Base-by-base conservation (phyloP, 2,888 invertebrate species). In the Sericinus montela region DNA sequence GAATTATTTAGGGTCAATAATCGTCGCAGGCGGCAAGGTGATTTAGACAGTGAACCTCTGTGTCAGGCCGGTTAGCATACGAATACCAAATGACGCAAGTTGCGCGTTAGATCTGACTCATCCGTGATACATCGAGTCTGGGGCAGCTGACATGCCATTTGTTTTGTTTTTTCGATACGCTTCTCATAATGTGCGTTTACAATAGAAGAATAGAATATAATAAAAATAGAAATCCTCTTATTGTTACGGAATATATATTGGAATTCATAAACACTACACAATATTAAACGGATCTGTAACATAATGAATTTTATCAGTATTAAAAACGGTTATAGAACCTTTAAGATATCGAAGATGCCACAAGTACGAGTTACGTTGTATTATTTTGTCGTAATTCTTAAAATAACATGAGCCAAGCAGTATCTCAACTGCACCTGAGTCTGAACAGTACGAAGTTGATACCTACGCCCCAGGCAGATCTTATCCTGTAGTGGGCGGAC, bases 81-180 rank as follows among this genome's bases (percentile, higher is more conserved):
- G 62, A 58, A 65, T 62, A 63, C 55, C 56, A 48, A 65, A 63
- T 80, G 75, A 80, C 77, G 73, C 65, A 69, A 71, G 32, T 32
- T 6, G 63, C 58, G 51, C 53, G n/a, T 48, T 42, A 37, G 53
- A 46, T 60, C 69, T 81, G 81, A 84, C 63, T 83, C 82, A 85
- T 69, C 66, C 59, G 54, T 72, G 71, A 75, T 72, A 74, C 69
- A 73, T 69, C 50, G 55, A 62, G 55, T 25, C 8, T 66, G 70
- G 58, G 65, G 57, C 59, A 66, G 67, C 69, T 67, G 65, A 58
- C 48, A 54, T 47, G 44, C 48, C 66, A 60, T 74, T 79, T 76
- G 75, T 75, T 75, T 75, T 66, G n/a, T 65, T 59, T 61, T 44
- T 25, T 10, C 13, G 42, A 34, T 23, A 42, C 32, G 13, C 19